Percentiles rank a stretch among this genome's conserved stretches.
These are phyloP conservation scores for Podiceps cristatus DNA, from an alignment of 2,113 vertebrate genomes.

Conservation along the genomic window DNA sequence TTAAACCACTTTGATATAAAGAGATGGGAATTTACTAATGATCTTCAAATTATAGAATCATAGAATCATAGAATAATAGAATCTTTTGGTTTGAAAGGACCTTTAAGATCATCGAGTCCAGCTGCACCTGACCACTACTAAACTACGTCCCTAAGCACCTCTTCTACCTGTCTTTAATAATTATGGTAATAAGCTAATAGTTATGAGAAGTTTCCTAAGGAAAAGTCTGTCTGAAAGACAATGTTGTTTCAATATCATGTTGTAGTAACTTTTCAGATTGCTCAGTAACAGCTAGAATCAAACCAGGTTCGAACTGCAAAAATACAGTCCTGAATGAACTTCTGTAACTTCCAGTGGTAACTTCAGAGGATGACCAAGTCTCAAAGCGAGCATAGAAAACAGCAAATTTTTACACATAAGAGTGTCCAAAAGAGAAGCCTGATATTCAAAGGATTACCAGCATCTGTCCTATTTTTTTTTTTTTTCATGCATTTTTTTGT, in stretches of 20 bases:
- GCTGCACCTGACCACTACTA: too few relatives aligned
- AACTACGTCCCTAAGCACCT: too few relatives aligned
- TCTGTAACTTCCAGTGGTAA: background rate
- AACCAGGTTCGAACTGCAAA: background rate
- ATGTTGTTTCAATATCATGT: background rate
- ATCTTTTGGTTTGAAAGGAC: too few relatives aligned
- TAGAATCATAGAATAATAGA: too few relatives aligned
- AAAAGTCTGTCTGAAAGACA: background rate
- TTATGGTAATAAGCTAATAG: background rate
- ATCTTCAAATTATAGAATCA: background rate
- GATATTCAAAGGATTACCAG: background rate
- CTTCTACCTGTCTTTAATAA: too few relatives aligned
- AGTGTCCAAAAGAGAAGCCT: accelerated
- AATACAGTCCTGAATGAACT: background rate
- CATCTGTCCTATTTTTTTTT: background rate
- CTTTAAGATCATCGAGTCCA: too few relatives aligned
- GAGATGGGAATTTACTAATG: background rate
- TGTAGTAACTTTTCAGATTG: background rate
- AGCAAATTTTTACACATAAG: background rate
- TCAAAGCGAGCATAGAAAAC: background rate
- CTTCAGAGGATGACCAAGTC: background rate
- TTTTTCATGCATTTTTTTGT: accelerated
- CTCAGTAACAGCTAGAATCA: background rate
- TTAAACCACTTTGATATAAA: background rate
- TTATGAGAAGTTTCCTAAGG: background rate